Conservation (phyloP, 2,113 vertebrate genomes). For the Phalacrocorax aristotelis region DNA sequence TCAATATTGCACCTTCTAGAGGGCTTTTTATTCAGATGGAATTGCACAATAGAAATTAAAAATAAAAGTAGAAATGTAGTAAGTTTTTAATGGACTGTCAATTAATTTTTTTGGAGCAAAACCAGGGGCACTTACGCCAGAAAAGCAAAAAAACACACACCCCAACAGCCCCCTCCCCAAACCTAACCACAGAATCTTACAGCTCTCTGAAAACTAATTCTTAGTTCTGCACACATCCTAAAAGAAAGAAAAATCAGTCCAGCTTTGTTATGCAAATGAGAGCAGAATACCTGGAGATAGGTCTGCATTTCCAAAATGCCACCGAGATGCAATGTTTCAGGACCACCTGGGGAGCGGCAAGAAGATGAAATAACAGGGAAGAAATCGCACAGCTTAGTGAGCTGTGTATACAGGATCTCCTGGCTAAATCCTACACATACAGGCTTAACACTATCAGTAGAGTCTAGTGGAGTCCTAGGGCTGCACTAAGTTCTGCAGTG, state of each 20-base stretch:
- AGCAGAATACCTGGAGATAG: background rate
- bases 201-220: background rate
- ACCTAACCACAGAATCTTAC: background rate
- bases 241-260: background rate
- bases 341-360: background rate
- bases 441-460: background rate
- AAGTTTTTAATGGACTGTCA: constrained; percentile 35
- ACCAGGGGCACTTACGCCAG: constrained; percentile 21
- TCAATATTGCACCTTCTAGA: constrained; percentile 32
- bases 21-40: background rate
- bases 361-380: background rate
- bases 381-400: background rate
- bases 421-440: background rate
- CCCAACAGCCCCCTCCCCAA: background rate
- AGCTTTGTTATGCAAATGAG: constrained; percentile 16
- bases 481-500: background rate
- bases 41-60: background rate
- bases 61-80: constrained; percentile 16
- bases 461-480: background rate
- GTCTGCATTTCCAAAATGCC: background rate
- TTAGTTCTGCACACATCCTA: background rate
- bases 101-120: constrained; percentile 54
- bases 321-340: background rate
- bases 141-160: background rate
- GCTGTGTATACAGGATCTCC: background rate